A percentile compares a stretch with the other conserved stretches of the same genome.
Conservation (phyloP, 2,113 vertebrate genomes). For the Boleophthalmus pectinirostris region DNA sequence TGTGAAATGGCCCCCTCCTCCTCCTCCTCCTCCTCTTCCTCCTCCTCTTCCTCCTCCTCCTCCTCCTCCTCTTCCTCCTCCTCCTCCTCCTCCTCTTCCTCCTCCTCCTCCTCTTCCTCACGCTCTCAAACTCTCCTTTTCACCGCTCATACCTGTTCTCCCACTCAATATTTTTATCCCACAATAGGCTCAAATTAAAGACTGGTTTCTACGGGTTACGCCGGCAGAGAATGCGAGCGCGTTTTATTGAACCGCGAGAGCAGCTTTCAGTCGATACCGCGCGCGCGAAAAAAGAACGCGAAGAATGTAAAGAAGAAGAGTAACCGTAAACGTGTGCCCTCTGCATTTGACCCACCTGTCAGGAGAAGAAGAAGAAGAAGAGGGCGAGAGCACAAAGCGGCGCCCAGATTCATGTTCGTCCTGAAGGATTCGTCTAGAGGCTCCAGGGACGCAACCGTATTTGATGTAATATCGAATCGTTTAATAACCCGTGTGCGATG, state of each 20-base stretch:
- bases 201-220: neutral
- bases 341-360: neutral
- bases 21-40: slow-evolving; percentile 7
- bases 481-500: too few species aligned
- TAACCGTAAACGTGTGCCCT: too few species aligned
- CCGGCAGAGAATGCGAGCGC: neutral
- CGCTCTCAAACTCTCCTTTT: neutral
- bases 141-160: slow-evolving; percentile 29
- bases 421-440: too few species aligned
- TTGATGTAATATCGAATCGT: too few species aligned
- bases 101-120: slow-evolving; percentile 12
- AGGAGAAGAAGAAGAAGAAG: too few species aligned
- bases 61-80: slow-evolving; percentile 11
- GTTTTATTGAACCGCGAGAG: neutral
- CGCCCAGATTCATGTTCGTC: too few species aligned
- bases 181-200: slow-evolving; percentile 13
- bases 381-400: too few species aligned
- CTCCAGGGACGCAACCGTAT: too few species aligned
- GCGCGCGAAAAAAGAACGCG: too few species aligned
- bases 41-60: neutral
- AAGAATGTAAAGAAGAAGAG: neutral
- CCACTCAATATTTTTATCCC: slow-evolving; percentile 36
- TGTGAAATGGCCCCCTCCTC: slow-evolving; percentile 51
- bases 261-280: neutral
- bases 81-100: slow-evolving; percentile 11